These are phyloP conservation scores for Petroica traversi DNA, from an alignment of 2,113 vertebrate genomes.

Conservation along the genomic window DNA sequence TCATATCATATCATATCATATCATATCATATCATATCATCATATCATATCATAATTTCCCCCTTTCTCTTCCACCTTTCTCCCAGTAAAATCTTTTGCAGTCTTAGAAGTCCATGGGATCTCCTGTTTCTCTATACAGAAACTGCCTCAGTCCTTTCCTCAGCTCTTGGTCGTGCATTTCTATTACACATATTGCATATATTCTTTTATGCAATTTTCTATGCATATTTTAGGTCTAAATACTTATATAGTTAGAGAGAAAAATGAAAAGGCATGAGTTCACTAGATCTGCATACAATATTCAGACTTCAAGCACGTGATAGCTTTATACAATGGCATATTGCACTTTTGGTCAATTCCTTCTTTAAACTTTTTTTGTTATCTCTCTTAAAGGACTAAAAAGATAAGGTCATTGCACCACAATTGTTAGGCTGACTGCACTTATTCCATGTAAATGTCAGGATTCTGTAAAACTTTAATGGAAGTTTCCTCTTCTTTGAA, in stretches of 20 bases:
- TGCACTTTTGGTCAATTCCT: not conserved
- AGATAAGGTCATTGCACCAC: not conserved
- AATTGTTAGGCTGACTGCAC: not conserved
- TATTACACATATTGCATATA: not conserved
- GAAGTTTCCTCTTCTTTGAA: not conserved
- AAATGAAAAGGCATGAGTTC: not conserved
- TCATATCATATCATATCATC: not conserved
- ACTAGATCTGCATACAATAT: not conserved
- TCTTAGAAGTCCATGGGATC: not conserved
- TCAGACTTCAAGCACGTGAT: not conserved
- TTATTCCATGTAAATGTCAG: not conserved
- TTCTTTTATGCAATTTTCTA: not conserved
- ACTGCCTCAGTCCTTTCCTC: not conserved
- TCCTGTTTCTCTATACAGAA: not conserved
- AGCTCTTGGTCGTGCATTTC: not conserved
- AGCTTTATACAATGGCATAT: not conserved
- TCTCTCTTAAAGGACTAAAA: not conserved
- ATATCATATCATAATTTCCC: not conserved
- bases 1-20: too few relatives aligned
- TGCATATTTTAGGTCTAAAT: not conserved
- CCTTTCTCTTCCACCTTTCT: not conserved
- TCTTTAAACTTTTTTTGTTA: not conserved
- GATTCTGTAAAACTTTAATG: not conserved
- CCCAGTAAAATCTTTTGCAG: not conserved
- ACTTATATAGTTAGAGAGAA: not conserved